Evolutionary conservation across 2,797 vertebrate genomes (phyloP), one percentile per base, ranked within the genome.

Genomic region (Gymnothorax javanicus): DNA sequence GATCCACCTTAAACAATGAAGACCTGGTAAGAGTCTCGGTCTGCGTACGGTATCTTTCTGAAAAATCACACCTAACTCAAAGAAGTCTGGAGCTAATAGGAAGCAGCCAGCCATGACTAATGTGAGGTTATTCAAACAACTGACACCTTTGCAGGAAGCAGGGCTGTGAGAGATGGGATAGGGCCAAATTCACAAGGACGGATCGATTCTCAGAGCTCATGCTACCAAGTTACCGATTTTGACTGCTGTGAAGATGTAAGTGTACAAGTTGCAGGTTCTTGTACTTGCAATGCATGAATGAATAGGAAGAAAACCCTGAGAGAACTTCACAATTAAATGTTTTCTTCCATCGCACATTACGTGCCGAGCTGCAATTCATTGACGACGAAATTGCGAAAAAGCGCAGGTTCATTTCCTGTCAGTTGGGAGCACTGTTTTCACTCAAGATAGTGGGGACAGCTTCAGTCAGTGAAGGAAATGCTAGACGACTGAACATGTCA

Each of bases 1-100:
- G 98, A 88, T 98, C 98, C 57, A 98, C 98, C 81, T 92, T 98
- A 87, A 97, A 99, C 92, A 98, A 98, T 17, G 98, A 99, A 89
- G 98, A 99, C 91, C 96, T 99, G 97, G 98, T 99, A 94, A 96
- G 98, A 97, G 79, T 82, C 84, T 86, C 23, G 33, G 33, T 43
- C 33, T 2, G 25, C 20, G 15, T 17, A 43, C n/a, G 60, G 23
- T 57, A 83, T 50, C 79, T 56, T 27, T 57, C 52, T 75, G n/a
- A 84, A 85, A 84, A 90, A 87, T 87, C 82, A 83, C 87, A 91
- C 84, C 87, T 77, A 84, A 82, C 71, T 85, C 84, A 23, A 88
- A 82, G n/a, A 73, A 86, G 62, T 88, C 84, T 43, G 33, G 62
- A 85, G 71, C 84, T 88, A 84, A 88, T 69, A 54, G 88, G 84